Evolutionary conservation across 2,113 vertebrate genomes (phyloP), one percentile per base, ranked within the genome.

Genomic region (Microcebus lehilahytsara): DNA sequence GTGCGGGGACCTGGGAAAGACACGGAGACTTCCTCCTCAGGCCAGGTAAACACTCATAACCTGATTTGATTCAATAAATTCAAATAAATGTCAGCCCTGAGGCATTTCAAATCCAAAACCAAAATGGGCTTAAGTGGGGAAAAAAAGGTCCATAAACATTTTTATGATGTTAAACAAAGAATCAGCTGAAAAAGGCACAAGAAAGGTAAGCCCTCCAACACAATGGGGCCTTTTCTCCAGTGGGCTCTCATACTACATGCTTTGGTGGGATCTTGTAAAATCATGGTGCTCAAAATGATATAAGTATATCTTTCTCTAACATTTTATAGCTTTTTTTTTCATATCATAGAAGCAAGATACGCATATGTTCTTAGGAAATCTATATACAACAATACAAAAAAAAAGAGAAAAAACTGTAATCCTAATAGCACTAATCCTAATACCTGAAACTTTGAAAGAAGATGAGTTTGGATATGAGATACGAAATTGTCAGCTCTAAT

Each of bases 61-160:
- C 69, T 69, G 17, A 60, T 3, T 46, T 89, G 60, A 72, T 1
- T 19, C 3, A 60, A 53, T 62, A 80, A 72, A 90, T 46, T n/a
- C 37, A 96, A 89, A n/a, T 64, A 75, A 60, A 19, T 91, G 78
- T 89, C 56, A 75, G 75, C 75, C 34, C 27, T 69, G 85, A 93
- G 66, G 95, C 78, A 87, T 64, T 93, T 97, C 42, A 87, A 95
- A 91, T 80, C 37, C 67, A 64, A 97, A 93, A 91, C 74, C 58
- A 83, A 95, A 94, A 89, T 37, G 25, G 19, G n/a, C 58, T 86
- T 53, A 25, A 22, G 3, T 66, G 23, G 58, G 37, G 53, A 0
- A 27, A 42, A 22, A 77, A 79, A 40, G 9, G 20, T 13, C 25
- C n/a, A 34, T 25, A 49, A 71, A 17, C 71, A 49, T 17, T 56